Evolutionary conservation across 2,113 vertebrate species (phyloP).

Genomic region (Mormoops blainvillei): DNA sequence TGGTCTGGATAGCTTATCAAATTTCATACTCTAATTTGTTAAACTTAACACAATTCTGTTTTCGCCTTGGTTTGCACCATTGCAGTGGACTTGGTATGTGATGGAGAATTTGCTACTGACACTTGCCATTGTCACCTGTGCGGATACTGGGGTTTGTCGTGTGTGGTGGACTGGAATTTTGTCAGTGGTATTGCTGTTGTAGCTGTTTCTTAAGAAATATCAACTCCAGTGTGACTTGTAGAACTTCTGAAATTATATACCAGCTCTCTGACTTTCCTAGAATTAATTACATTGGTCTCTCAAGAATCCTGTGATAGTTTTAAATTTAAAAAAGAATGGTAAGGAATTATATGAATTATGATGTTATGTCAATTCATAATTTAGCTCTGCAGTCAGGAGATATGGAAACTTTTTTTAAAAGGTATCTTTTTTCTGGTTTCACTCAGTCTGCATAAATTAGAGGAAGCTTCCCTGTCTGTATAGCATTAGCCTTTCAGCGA

Average conservation of each 20-base stretch:
- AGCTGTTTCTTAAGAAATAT: conserved; percentile 12
- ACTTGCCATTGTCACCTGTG: not conserved
- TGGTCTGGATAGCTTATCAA: conserved; percentile 57
- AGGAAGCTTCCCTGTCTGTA: not conserved
- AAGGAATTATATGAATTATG: conserved; percentile 67
- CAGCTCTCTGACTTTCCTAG: conserved; percentile 30
- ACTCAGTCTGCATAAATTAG: conserved; percentile 53
- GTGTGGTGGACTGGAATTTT: not conserved
- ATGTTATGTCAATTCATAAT: conserved; percentile 69
- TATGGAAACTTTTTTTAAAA: conserved; percentile 52
- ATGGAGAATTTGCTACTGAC: not conserved
- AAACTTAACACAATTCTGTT: conserved; percentile 43
- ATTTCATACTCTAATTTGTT: conserved; percentile 65
- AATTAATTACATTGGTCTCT: conserved; percentile 73
- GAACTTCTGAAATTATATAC: conserved; percentile 4
- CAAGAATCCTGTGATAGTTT: conserved; percentile 69
- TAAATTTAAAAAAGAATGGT: conserved; percentile 70
- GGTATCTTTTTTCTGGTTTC: not conserved
- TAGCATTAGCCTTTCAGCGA: not conserved
- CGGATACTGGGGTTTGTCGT: not conserved
- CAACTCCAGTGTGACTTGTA: not conserved
- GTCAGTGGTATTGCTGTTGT: not conserved
- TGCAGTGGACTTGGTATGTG: not conserved
- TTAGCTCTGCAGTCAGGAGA: conserved; percentile 62
- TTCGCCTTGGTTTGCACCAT: conserved; percentile 26